phyloP scores from a whole-genome alignment of 2,113 vertebrate species.

The Caranx ignobilis region DNA sequence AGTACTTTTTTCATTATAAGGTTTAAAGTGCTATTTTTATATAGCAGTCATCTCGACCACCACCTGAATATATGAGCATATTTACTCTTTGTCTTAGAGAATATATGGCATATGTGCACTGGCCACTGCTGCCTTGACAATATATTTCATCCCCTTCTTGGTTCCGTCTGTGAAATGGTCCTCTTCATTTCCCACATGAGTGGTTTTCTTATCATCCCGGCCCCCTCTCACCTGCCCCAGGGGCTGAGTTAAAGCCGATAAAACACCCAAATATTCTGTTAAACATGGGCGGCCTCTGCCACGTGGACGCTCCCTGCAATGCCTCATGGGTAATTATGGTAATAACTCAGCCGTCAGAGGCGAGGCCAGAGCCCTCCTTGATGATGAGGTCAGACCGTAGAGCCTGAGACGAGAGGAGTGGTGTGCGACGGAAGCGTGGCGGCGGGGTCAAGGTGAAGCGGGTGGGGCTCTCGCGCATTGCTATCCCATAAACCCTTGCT shows the following conservation, averaged over 20 bases:
- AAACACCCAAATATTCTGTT: conserved; percentile 84
- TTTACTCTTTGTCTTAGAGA: conserved; percentile 74
- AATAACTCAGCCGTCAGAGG: conserved; percentile 82
- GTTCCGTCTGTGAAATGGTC: conserved; percentile 65
- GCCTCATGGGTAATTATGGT: conserved; percentile 83
- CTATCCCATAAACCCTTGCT: conserved; percentile 76
- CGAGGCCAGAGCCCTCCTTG: conserved; percentile 75
- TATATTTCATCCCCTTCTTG: conserved; percentile 76
- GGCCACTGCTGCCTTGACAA: conserved; percentile 72
- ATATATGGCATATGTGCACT: conserved; percentile 73
- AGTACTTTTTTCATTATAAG: conserved; percentile 33
- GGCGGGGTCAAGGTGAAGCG: conserved; percentile 71
- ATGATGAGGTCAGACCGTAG: conserved; percentile 76
- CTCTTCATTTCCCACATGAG: conserved; percentile 81
- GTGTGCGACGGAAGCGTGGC: conserved; percentile 22
- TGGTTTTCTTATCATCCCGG: conserved; percentile 79
- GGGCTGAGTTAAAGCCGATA: conserved; percentile 80
- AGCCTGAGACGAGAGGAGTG: conserved; percentile 51
- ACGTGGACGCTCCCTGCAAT: conserved; percentile 70
- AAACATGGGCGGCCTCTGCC: conserved; percentile 78
- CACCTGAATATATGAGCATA: conserved; percentile 76
- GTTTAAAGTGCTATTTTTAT: conserved; percentile 34
- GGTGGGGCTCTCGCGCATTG: conserved; percentile 26
- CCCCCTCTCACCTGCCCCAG: conserved; percentile 62
- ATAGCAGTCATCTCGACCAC: conserved; percentile 27